Base-by-base conservation (phyloP, 2,888 invertebrate species). In the Xiphydria camelus region DNA sequence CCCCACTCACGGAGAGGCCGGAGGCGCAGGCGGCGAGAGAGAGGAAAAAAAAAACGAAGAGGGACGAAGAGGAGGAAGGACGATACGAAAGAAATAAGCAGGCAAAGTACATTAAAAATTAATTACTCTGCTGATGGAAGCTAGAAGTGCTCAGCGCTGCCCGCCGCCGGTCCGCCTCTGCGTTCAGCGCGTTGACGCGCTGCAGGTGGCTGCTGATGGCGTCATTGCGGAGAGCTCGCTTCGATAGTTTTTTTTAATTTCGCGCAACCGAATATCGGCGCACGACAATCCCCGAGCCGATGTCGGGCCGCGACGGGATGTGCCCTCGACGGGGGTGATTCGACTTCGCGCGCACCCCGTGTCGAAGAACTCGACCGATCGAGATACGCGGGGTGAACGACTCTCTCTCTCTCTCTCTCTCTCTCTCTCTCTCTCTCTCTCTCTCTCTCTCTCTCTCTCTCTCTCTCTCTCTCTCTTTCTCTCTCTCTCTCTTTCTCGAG, bases 61-160 rank as follows among this genome's bases (percentile, higher is more conserved):
- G 48, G 47, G 32, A 56, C 58, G 66, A 17, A 34, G 14, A 2
- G 10, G 26, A 26, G 25, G 9, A 46, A 62, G 66, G 64, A 64
- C 68, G 72, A 73, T 73, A 70, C 69, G 70, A 75, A 74, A 74
- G 70, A 75, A 73, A 74, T 72, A 73, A 75, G 71, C 73, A 68
- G 70, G 71, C 67, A 73, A 75, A 75, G 72, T 75, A 71, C 71
- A 75, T 75, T 75, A 74, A 75, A 75, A 75, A 75, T 75, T 75
- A 75, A 75, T 75, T 74, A 75, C 74, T 73, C 66, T 64, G 70
- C 69, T 74, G 74, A 74, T 74, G 75, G 72, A 73, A 71, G 67
- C 70, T 71, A 72, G 74, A 69, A 71, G 73, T 67, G 63, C 66
- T 68, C 69, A 69, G 68, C 54, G 51, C 57, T 51, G 58, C 39